These are phyloP conservation scores for Phocoena phocoena DNA, from an alignment of 2,113 vertebrate genomes.

Conservation along the genomic window DNA sequence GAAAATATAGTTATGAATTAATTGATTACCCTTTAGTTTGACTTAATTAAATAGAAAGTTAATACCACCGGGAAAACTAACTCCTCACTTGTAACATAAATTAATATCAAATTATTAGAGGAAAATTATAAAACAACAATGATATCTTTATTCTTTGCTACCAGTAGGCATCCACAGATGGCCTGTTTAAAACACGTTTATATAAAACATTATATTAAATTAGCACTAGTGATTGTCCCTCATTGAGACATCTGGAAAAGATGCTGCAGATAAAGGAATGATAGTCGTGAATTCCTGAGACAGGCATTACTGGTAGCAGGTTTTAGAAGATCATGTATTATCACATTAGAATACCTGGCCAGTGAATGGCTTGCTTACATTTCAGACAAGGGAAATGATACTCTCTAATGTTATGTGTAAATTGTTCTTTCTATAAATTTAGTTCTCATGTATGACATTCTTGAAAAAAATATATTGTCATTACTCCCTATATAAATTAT, in stretches of 20 bases:
- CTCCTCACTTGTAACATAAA: not conserved
- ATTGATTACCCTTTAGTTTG: constrained; percentile 2
- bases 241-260: not conserved
- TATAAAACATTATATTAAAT: not conserved
- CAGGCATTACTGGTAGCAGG: not conserved
- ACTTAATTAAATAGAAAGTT: constrained; percentile 26
- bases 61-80: not conserved
- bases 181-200: not conserved
- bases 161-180: not conserved
- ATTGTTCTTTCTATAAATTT: not conserved
- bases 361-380: not conserved
- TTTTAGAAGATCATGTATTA: not conserved
- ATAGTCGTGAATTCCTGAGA: not conserved
- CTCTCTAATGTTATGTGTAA: not conserved
- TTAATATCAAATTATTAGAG: constrained; percentile 6
- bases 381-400: not conserved
- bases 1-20: not conserved
- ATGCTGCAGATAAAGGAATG: not conserved
- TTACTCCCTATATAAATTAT: not conserved
- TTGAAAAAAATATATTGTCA: not conserved
- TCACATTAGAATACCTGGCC: not conserved
- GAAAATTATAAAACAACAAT: not conserved
- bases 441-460: not conserved
- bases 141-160: not conserved
- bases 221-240: not conserved